Percentiles rank a stretch among this genome's conserved stretches.
These are phyloP conservation scores for Pelosia muscerda DNA, from an alignment of 2,888 invertebrate genomes.

Conservation along the genomic window DNA sequence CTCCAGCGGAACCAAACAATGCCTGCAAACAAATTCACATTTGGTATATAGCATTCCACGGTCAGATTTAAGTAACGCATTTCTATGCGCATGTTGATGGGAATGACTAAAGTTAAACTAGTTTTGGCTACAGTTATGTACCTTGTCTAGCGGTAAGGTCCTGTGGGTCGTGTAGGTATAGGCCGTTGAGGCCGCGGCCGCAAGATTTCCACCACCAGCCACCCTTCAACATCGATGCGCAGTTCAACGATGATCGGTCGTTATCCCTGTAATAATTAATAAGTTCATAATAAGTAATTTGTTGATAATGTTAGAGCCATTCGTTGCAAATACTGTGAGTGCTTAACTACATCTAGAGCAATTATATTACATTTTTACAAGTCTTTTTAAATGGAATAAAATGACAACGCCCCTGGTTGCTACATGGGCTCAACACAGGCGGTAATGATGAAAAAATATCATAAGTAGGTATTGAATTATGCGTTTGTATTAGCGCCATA, in stretches of 20 bases:
- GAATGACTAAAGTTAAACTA: not conserved
- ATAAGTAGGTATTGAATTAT: not conserved
- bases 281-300: not conserved
- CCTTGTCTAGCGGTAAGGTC: slow-evolving; percentile 96
- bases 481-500: not conserved
- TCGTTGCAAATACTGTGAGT: not conserved
- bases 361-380: not conserved
- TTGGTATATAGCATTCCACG: not conserved
- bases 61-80: too few species aligned
- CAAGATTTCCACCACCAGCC: slow-evolving; percentile 99
- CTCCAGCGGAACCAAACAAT: slow-evolving; percentile 98
- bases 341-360: not conserved
- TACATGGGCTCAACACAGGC: not conserved
- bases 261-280: slow-evolving; percentile 89
- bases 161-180: slow-evolving; percentile 96
- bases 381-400: not conserved
- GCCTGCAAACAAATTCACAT: slow-evolving; percentile 80
- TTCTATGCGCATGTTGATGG: not conserved
- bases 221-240: slow-evolving; percentile 97
- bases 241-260: slow-evolving; percentile 95
- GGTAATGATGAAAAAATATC: not conserved
- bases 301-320: not conserved
- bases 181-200: slow-evolving; percentile 95
- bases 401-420: not conserved
- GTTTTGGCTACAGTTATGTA: slow-evolving; percentile 61